Evolutionary conservation across 2,797 vertebrate genomes (phyloP).

Genomic region (Pseudochaenichthys georgianus): DNA sequence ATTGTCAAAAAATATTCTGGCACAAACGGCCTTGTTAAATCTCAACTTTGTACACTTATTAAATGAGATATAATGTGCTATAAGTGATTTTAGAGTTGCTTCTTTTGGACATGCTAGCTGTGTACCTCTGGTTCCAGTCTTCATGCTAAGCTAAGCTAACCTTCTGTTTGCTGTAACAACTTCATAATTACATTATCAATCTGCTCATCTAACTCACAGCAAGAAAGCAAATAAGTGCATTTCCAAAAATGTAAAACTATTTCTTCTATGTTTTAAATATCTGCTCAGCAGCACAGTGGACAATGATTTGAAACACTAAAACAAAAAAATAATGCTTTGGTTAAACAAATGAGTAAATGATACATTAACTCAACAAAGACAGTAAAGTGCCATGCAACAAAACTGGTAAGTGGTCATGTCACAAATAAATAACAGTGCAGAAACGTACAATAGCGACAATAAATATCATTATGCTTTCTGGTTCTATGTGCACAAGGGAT

Average conservation of each 20-base stretch:
- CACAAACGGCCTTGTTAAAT: too few relatives aligned
- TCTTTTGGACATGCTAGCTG: background rate
- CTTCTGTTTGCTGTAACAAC: background rate
- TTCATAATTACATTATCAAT: background rate
- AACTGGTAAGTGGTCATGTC: conserved; percentile 63
- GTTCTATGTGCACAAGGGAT: conserved; percentile 40
- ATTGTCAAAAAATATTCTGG: background rate
- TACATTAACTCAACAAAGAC: conserved; percentile 64
- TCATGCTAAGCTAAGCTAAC: conserved; percentile 20
- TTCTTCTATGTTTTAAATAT: conserved; percentile 23
- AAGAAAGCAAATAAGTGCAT: conserved; percentile 7
- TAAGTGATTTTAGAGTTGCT: background rate
- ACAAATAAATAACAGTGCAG: conserved; percentile 66
- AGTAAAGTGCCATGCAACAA: conserved; percentile 82
- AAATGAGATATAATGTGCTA: background rate
- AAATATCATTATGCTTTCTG: conserved; percentile 35
- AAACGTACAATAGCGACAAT: conserved; percentile 53
- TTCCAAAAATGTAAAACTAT: conserved; percentile 23
- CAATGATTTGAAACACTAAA: conserved; percentile 24
- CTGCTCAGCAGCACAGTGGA: conserved; percentile 31
- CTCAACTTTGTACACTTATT: background rate
- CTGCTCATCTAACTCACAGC: conserved; percentile 9
- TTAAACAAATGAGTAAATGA: conserved; percentile 68
- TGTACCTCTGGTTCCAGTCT: background rate
- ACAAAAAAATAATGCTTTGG: conserved; percentile 72